Base-by-base conservation (phyloP, 2,797 vertebrate genomes). In the Novumbra hubbsi region DNA sequence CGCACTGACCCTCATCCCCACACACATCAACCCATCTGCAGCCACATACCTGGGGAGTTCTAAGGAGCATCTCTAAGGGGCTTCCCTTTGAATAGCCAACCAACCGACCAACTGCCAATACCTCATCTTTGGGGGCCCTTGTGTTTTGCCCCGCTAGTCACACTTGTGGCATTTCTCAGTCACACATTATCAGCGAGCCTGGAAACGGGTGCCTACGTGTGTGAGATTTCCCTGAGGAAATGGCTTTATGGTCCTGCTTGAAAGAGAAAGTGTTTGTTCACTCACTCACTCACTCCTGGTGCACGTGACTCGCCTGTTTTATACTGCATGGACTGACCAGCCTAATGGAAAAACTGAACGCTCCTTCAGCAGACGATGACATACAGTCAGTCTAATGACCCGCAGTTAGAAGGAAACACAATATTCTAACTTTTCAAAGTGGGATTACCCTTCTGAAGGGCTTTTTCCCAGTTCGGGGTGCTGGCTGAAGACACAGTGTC, bases 161-260 rank as follows among this genome's bases (percentile, higher is more conserved):
- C 24, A 78, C 78, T 73, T 87, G 80, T 62, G 60, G 81, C 69
- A 78, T 80, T 84, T 89, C 88, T 90, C 92, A 86, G 84, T 81
- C 63, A 72, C 86, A 90, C 88, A 0, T 83, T 82, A 80, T 45
- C 68, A 85, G 81, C 76, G 79, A 83, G 79, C 72, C 77, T 79
- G 76, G 76, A 52, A 78, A 84, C 76, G 41, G 49, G n/a, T 41
- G 49, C 38, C 67, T 57, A 30, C 48, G 48, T 68, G 52, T 55
- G 62, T 45, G 45, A 77, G 70, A 80, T 77, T 76, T 77, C 80
- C 76, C 81, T 41, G 55, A 73, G 78, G 81, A 82, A 68, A 62
- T 52, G 45, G 17, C 48, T 30, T 71, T 17, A 21, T 15, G 45
- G 73, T 55, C 66, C 27, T 9, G 32, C 41, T 57, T 32, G 28